Conservation (phyloP, 2,113 vertebrate genomes). For the Tachysurus vachellii region DNA sequence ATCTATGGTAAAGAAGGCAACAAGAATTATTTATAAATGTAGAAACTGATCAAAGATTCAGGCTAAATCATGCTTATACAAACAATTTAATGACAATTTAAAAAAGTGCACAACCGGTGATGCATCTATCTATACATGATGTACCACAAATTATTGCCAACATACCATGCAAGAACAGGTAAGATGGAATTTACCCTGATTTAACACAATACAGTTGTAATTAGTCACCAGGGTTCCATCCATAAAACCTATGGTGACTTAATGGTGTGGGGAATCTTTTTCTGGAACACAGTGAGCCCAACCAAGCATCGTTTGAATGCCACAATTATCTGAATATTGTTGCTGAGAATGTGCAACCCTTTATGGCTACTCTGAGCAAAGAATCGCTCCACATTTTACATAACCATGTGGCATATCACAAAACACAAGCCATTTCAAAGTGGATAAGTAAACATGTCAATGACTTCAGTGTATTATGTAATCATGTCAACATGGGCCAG, state of each 20-base stretch:
- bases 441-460: neutral
- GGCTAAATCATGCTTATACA: neutral
- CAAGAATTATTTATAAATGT: constrained; percentile 1
- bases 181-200: neutral
- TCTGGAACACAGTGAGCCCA: neutral
- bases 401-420: neutral
- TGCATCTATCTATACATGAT: neutral
- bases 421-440: neutral
- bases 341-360: neutral
- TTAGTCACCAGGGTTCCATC: neutral
- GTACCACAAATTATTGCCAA: neutral
- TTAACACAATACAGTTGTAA: neutral
- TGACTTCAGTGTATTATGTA: neutral
- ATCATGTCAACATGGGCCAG: neutral
- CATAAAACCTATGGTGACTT: neutral
- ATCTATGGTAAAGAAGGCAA: constrained; percentile 66
- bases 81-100: neutral
- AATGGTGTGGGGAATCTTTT: neutral
- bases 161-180: neutral
- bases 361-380: neutral
- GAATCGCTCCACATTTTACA: neutral
- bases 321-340: neutral
- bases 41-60: neutral
- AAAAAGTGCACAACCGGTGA: neutral
- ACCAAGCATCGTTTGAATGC: neutral